Evolutionary conservation across 2,888 invertebrate genomes (phyloP), one percentile per base, ranked within the genome.

Genomic region (Monochamus alternatus): DNA sequence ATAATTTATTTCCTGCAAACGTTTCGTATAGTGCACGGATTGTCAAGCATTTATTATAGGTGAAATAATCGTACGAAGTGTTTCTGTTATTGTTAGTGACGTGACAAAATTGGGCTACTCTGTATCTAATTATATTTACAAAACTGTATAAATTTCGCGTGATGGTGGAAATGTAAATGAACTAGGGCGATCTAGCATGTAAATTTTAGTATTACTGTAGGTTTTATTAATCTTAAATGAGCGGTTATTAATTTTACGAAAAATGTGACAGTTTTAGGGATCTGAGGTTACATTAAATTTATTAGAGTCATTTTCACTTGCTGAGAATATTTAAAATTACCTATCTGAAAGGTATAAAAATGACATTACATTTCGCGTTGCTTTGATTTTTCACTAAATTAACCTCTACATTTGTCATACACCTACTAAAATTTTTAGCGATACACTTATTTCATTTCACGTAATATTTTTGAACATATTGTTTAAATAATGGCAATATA

Each of bases 141-240:
- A n/a, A 70, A 44, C n/a, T 71, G 71, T 71, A 52, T 62, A 71
- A 32, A 63, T 62, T 71, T 71, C n/a, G 63, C 63, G 63, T 71
- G 71, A 71, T n/a, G 22, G 38, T 71, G 62, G 51, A 71, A 63
- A 63, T 71, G 71, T 71, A 71, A 71, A 71, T 71, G 62, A 70
- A 51, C 38, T 63, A 52, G 63, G 62, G 63, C 71, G 63, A 71
- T 52, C 51, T 63, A 71, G 63, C 52, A 71, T 71, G 71, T 71
- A 71, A 43, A 63, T 71, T 71, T 63, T 71, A 71, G 71, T 63
- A 22, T 31, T 55, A n/a, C 51, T 52, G 44, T 71, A 71, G 63
- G 47, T 60, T 69, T 71, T 71, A 71, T 71, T 62, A 71, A 31
- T 38, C 71, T 63, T 71, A 63, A 71, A 51, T 63, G 51, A 71